Percentiles rank a stretch among this genome's conserved stretches.
These are phyloP conservation scores for Phragmatobia fuliginosa DNA, from an alignment of 2,888 invertebrate genomes.

Conservation along the genomic window DNA sequence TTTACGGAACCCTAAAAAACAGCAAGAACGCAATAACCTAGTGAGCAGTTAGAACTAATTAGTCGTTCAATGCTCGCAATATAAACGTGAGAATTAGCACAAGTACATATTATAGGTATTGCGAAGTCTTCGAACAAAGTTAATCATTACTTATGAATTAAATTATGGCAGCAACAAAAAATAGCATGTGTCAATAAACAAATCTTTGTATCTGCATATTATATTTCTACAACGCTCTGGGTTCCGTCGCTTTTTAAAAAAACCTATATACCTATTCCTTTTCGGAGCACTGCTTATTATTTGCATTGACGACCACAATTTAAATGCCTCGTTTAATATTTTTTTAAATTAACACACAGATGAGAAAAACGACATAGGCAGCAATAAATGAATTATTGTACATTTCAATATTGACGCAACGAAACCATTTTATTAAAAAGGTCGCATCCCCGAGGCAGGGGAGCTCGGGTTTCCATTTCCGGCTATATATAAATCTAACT, in stretches of 20 bases:
- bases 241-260: not conserved
- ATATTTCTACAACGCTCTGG: not conserved
- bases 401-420: slow-evolving; percentile 11
- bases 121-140: slow-evolving; percentile 11
- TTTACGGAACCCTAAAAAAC: not conserved
- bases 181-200: not conserved
- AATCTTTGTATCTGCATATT: not conserved
- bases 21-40: not conserved
- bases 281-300: not conserved
- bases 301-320: not conserved
- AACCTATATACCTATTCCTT: too few species aligned
- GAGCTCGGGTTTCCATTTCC: slow-evolving; percentile 32
- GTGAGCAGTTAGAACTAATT: not conserved
- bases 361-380: not conserved
- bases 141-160: slow-evolving; percentile 2
- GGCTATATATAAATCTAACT: slow-evolving; percentile 1
- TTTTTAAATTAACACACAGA: not conserved
- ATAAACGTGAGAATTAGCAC: not conserved
- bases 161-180: not conserved
- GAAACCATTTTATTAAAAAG: slow-evolving; percentile 20
- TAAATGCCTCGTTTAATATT: not conserved
- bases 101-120: not conserved
- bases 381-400: slow-evolving; percentile 13
- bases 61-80: not conserved
- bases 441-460: not conserved